phyloP scores from a whole-genome alignment of 2,797 vertebrate species.

The Gymnodraco acuticeps region DNA sequence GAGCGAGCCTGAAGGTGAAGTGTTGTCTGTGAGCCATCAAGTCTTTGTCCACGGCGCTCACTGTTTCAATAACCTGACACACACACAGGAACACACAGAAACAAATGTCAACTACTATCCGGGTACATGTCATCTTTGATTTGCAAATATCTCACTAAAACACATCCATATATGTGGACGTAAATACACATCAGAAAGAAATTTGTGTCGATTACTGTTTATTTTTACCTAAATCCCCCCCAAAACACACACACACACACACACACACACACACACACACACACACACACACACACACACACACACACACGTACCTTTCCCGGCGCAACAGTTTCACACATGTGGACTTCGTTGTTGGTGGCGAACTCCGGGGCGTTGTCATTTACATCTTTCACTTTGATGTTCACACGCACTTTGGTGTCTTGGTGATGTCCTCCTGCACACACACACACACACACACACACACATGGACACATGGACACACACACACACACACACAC shows the following conservation, averaged over 20 bases:
- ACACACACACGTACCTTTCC: conserved; percentile 86
- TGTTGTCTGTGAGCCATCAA: conserved; percentile 92
- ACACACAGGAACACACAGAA: conserved; percentile 21
- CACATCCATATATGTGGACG: too few species aligned
- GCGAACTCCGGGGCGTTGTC: conserved; percentile 95
- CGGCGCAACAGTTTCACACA: conserved; percentile 92
- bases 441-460: fast-evolving
- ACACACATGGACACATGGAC: fast-evolving
- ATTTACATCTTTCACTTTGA: conserved; percentile 93
- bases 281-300: not conserved
- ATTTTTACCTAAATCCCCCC: too few species aligned
- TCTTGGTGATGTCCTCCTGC: too few species aligned
- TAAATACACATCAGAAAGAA: not conserved
- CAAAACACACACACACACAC: not conserved
- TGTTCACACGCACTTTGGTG: conserved; percentile 83
- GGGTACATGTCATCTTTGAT: not conserved
- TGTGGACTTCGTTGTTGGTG: conserved; percentile 90
- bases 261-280: not conserved
- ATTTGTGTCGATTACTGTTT: too few species aligned
- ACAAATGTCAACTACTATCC: not conserved
- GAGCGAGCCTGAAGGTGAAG: conserved; percentile 93
- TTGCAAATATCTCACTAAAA: not conserved
- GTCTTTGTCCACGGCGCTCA: conserved; percentile 96
- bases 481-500: too few species aligned
- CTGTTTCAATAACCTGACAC: conserved; percentile 91